A percentile compares a stretch with the other conserved stretches of the same genome.
Conservation (phyloP, 2,888 invertebrate genomes). For the Hirtodrosophila duncani region DNA sequence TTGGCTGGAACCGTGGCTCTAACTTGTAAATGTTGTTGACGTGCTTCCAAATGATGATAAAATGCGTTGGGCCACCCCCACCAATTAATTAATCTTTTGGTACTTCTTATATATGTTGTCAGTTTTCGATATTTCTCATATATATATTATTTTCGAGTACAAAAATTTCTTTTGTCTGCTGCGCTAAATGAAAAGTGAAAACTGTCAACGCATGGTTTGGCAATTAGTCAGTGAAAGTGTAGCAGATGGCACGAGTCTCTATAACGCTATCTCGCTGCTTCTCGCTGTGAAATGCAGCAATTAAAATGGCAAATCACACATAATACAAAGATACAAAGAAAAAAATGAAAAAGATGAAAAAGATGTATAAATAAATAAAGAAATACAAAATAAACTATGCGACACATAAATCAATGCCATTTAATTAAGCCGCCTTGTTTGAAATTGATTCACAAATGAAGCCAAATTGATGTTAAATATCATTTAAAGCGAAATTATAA, state of each 20-base stretch:
- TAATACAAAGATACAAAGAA: constrained; percentile 20
- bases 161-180: constrained; percentile 7
- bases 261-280: neutral
- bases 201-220: constrained; percentile 47
- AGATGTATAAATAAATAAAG: constrained; percentile 12
- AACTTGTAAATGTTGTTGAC: no score
- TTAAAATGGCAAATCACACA: constrained; percentile 38
- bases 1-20: no score
- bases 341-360: constrained; percentile 11
- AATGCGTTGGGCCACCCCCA: no score
- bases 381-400: constrained; percentile 22
- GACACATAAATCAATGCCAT: constrained; percentile 44
- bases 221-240: constrained; percentile 59
- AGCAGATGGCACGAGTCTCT: constrained; percentile 32
- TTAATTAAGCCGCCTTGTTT: constrained; percentile 32
- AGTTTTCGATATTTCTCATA: no score
- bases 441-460: constrained; percentile 22
- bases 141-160: no score
- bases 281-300: constrained; percentile 21
- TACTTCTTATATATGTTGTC: no score
- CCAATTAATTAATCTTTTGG: no score
- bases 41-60: no score
- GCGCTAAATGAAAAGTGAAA: constrained; percentile 53
- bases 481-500: neutral
- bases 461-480: constrained; percentile 8